phyloP scores from a whole-genome alignment of 1,140 invertebrate species.

The Pachyrhynchus sulphureomaculatus region DNA sequence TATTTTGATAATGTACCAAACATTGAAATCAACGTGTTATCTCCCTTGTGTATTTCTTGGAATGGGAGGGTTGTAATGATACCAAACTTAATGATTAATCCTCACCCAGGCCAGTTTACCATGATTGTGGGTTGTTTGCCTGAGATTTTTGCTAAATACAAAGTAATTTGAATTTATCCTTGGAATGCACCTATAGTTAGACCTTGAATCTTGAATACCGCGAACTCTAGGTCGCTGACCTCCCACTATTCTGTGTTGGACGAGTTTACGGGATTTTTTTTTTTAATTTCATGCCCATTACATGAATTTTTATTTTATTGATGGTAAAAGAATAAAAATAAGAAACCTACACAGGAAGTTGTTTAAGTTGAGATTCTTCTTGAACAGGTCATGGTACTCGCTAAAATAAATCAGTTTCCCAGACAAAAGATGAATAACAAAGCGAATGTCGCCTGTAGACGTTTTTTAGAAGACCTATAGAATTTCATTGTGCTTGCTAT shows the following conservation, averaged over 20 bases:
- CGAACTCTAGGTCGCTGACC: constrained; percentile 24
- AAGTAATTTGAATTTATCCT: constrained; percentile 16
- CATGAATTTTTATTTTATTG: background rate
- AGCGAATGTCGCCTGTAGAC: no score
- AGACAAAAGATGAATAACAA: no score
- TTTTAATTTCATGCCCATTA: background rate
- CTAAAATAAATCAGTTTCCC: no score
- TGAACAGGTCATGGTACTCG: no score
- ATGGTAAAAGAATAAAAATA: background rate
- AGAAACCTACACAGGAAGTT: no score
- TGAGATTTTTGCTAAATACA: background rate
- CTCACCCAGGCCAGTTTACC: background rate
- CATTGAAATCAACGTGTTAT: background rate
- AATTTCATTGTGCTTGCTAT: no score
- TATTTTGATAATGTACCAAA: no score
- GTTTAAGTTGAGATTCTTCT: no score
- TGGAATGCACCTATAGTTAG: constrained; percentile 24
- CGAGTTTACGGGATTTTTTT: constrained; percentile 15
- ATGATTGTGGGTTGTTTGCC: constrained; percentile 4
- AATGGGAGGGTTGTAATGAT: background rate
- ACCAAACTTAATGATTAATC: background rate
- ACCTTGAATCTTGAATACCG: constrained; percentile 30
- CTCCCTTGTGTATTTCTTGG: background rate
- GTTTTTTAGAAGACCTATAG: no score
- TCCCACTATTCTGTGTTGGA: constrained; percentile 26